Base-by-base conservation (phyloP, 1,140 invertebrate genomes). In the Zaprionus inermis region DNA sequence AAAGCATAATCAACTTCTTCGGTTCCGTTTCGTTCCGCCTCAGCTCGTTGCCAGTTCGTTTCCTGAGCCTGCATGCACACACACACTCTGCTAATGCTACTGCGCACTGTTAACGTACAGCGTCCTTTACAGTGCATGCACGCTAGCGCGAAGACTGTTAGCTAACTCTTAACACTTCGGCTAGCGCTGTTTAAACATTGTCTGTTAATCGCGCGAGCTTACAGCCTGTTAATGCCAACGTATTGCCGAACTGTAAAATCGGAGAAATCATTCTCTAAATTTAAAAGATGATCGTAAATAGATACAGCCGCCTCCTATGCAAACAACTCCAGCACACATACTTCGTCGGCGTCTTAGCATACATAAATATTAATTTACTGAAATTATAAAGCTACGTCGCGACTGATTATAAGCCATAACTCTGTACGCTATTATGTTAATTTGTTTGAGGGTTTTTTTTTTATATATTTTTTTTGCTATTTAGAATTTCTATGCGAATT, bases 401-500 rank as follows among this genome's bases (percentile, higher is more conserved):
- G 51, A 54, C 52, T 69, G 36, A 75, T 71, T 79, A 79, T 61
- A 75, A 75, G 41, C 68, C 59, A 65, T 80, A 80, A 58, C 28
- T 46, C 46, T 68, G 38, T 41, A 63, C 78, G 65, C 72, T 80
- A 61, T 76, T 72, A 76, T 76, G 59, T 32, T 76, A 67, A 72
- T 81, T 81, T 81, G 24, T 41, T 44, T 20, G n/a, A 51, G 16
- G 44, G 64, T 38, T 52, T 72, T 76, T 58, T 74, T 54, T 24
- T 28, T 28, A 28, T 28, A 3, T 5, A 28, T 28, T 28, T 28
- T 14, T 38, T n/a, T 58, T 38, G 7, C 18, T 36, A 20, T 44
- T 34, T 52, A 75, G 70, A 78, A 82, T 76, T 71, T 83, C 75
- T 79, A 82, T 82, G 75, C 66, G 57, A 82, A 75, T 68, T 59